Conservation (phyloP, 2,888 invertebrate genomes). For the Mayetiola destructor region DNA sequence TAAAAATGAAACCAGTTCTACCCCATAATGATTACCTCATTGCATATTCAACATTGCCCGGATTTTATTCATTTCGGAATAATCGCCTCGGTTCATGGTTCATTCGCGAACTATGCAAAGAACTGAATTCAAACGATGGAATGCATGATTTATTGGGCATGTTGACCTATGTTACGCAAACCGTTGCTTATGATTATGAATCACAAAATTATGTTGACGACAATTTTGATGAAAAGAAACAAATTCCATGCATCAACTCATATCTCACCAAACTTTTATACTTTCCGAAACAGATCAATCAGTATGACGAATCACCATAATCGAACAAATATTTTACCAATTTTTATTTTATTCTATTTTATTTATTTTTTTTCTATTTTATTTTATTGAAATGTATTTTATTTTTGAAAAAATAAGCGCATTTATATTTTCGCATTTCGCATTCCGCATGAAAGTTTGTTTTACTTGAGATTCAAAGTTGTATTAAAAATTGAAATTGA, state of each 20-base stretch:
- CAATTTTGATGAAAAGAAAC: conserved; percentile 43
- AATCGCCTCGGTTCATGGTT: conserved; percentile 56
- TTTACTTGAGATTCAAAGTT: too few relatives aligned
- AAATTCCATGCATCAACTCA: conserved; percentile 52
- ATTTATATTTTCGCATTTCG: too few relatives aligned
- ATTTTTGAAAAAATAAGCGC: too few relatives aligned
- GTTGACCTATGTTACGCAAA: conserved; percentile 45
- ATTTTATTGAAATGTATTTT: too few relatives aligned
- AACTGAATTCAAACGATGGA: conserved; percentile 36
- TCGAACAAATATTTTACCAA: too few relatives aligned
- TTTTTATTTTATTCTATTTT: too few relatives aligned
- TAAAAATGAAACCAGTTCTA: neutral
- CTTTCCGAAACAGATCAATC: conserved; percentile 29
- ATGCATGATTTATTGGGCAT: conserved; percentile 46
- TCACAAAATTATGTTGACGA: conserved; percentile 37
- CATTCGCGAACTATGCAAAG: conserved; percentile 48
- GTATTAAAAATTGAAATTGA: too few relatives aligned
- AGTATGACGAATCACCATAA: too few relatives aligned
- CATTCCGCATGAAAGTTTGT: too few relatives aligned
- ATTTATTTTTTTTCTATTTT: too few relatives aligned
- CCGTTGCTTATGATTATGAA: conserved; percentile 50
- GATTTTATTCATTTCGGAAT: conserved; percentile 48
- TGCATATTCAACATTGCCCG: neutral
- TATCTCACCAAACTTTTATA: conserved; percentile 47
- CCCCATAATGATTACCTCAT: neutral